Evolutionary conservation across 30 jellyfish, hydroid and myxozoan species (phyloP), one percentile per base, ranked within the genome.

Genomic region (Aurelia coerulea): DNA sequence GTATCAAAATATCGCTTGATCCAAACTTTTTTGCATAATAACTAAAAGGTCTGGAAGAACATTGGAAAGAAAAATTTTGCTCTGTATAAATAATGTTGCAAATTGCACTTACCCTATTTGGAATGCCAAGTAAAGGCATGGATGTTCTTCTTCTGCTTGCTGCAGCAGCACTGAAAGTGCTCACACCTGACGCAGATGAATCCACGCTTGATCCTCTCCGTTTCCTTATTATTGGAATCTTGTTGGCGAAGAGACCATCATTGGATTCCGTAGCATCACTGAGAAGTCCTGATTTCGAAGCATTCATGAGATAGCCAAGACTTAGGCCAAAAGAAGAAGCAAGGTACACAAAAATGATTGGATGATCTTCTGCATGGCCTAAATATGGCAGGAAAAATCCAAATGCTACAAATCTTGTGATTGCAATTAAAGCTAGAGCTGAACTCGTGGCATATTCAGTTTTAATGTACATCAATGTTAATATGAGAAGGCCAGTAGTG

Each of bases 171-270:
- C 83, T 71, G 59, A 75, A 70, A 5, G 91, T 18, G 53, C 88
- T 84, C 81, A 83, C 62, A 8, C 84, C 85, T 54, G 91, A 78
- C 23, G 66, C 79, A 0, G 82, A 68, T 52, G 91, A 74, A 29
- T 90, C 97, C 19, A 90, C 87, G 70, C 97, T 90, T 11, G 97
- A 90, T 19, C 96, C 97, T 65, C 97, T 65, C 51, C 97, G 32
- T 78, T 84, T 91, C 50, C 97, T 65, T 50, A 90, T 90, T 34
- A 90, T 88, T 1, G 97, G 97, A 54, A 90, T 90, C 82, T 72
- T 83, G 86, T 72, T 83, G 52, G 72, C 49, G 19, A 83, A 76
- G 37, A 71, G 75, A 46, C 34, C 62, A 62, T 83, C 80, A 71
- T 71, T 83, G 1, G 16, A 54, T 16, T 83, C 92, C 0, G 92